A percentile compares a stretch with the other conserved stretches of the same genome.
These are phyloP conservation scores for Sacculina carcini DNA, from an alignment of 2,888 invertebrate species.

Conservation along the genomic window DNA sequence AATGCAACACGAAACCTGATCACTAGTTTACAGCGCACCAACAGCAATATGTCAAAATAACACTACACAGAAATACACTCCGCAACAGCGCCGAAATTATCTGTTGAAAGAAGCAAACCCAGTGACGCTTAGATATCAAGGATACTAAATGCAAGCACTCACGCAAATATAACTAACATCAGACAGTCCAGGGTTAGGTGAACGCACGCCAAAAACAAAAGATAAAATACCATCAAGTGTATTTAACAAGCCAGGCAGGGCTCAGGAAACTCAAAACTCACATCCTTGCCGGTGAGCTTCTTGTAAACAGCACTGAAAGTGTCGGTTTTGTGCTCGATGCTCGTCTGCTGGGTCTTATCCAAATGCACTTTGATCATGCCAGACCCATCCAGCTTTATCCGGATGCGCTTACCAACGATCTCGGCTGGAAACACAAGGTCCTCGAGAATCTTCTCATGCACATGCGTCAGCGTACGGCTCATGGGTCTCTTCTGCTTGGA, in stretches of 20 bases:
- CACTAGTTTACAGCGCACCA: too few relatives aligned
- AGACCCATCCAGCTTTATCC: slow-evolving; percentile 84
- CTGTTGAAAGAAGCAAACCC: too few relatives aligned
- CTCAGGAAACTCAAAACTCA: slow-evolving; percentile 97
- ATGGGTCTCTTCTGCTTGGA: slow-evolving; percentile 46
- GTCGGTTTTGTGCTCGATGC: slow-evolving; percentile 98
- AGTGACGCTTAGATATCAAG: too few relatives aligned
- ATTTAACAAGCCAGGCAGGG: slow-evolving; percentile 79
- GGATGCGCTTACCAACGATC: slow-evolving; percentile 91
- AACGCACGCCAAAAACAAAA: not conserved
- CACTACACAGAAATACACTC: too few relatives aligned
- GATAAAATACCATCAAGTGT: not conserved
- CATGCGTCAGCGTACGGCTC: slow-evolving; percentile 76
- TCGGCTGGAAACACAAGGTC: slow-evolving; percentile 97
- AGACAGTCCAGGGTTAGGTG: not conserved
- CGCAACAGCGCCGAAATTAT: too few relatives aligned
- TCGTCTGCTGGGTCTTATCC: slow-evolving; percentile 94
- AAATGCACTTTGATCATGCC: slow-evolving; percentile 91
- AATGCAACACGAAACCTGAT: too few relatives aligned
- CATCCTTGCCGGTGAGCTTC: slow-evolving; percentile 94
- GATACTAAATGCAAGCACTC: too few relatives aligned
- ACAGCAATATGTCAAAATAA: too few relatives aligned
- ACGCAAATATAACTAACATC: too few relatives aligned
- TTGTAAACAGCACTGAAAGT: slow-evolving; percentile 97
- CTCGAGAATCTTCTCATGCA: slow-evolving; percentile 88